Percentiles rank a stretch among this genome's conserved stretches.
Evolutionary conservation across 2,797 vertebrate species (phyloP).

Genomic region (Pangasius macronema): DNA sequence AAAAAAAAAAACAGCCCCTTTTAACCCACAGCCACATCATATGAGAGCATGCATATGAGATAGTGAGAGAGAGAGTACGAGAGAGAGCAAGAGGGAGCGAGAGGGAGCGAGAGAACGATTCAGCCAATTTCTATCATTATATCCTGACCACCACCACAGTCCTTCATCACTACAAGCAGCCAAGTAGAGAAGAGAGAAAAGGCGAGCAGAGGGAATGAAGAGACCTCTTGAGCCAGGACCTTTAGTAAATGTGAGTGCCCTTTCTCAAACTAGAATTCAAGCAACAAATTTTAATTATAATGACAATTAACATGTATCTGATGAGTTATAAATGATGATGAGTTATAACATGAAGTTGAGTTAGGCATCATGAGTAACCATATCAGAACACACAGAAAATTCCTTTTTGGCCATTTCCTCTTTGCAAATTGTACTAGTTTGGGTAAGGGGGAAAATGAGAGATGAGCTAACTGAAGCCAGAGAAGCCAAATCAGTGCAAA

Average conservation of each 20-base stretch:
- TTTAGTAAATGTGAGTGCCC: neutral
- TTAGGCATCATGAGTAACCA: neutral
- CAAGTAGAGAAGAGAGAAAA: constrained; percentile 12
- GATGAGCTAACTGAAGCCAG: constrained; percentile 44
- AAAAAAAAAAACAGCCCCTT: neutral
- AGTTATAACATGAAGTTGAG: neutral
- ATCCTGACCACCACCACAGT: constrained; percentile 43
- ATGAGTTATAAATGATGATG: neutral
- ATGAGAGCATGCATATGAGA: neutral
- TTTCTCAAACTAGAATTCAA: neutral
- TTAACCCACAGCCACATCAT: neutral
- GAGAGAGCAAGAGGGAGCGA: neutral
- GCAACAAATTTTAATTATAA: neutral
- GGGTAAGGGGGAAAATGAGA: neutral
- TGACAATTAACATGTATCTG: neutral
- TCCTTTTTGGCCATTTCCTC: constrained; percentile 17
- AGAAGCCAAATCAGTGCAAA: constrained; percentile 44
- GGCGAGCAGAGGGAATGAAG: neutral
- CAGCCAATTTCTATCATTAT: constrained; percentile 41
- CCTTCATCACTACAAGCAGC: constrained; percentile 47
- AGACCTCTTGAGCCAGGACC: neutral
- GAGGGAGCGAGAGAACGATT: neutral
- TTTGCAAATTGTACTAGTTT: constrained; percentile 17
- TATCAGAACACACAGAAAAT: constrained; percentile 11
- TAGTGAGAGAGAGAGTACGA: neutral